Evolutionary conservation across 2,797 vertebrate species (phyloP).

Genomic region (Myripristis murdjan): DNA sequence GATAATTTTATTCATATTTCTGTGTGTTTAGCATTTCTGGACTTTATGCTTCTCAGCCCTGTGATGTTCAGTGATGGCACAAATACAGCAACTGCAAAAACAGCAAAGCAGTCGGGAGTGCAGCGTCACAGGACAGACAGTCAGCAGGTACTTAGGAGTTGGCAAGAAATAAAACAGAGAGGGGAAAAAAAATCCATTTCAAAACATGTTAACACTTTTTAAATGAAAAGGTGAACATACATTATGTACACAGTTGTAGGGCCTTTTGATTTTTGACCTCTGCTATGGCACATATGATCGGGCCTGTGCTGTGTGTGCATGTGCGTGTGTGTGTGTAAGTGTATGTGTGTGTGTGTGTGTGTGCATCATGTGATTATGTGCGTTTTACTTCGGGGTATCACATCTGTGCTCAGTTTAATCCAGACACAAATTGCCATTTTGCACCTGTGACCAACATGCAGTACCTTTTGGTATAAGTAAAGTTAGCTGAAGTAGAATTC

Average conservation of each 20-base stretch:
- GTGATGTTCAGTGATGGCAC: conserved; percentile 57
- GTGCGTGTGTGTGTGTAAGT: conserved; percentile 6
- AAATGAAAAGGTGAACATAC: conserved; percentile 62
- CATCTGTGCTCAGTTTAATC: conserved; percentile 66
- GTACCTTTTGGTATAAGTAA: conserved; percentile 80
- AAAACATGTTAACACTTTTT: conserved; percentile 56
- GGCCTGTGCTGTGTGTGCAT: conserved; percentile 29
- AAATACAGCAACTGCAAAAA: conserved; percentile 60
- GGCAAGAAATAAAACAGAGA: conserved; percentile 50
- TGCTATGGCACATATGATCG: conserved; percentile 51
- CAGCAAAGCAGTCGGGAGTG: conserved; percentile 59
- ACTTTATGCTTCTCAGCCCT: conserved; percentile 53
- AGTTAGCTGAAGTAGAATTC: conserved; percentile 43
- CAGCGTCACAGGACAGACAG: conserved; percentile 75
- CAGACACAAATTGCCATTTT: conserved; percentile 63
- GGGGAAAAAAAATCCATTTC: conserved; percentile 49
- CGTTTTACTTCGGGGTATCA: conserved; percentile 36
- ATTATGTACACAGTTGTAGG: conserved; percentile 82
- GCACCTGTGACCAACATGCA: conserved; percentile 62
- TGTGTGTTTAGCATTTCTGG: conserved; percentile 27
- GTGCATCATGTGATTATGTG: conserved; percentile 32
- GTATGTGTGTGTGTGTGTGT: conserved; percentile 26
- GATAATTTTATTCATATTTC: conserved; percentile 19
- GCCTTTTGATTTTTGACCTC: conserved; percentile 48
- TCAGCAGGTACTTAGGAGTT: conserved; percentile 54